Base-by-base conservation (phyloP, 2,797 vertebrate genomes). In the Chaenodraco wilsoni region DNA sequence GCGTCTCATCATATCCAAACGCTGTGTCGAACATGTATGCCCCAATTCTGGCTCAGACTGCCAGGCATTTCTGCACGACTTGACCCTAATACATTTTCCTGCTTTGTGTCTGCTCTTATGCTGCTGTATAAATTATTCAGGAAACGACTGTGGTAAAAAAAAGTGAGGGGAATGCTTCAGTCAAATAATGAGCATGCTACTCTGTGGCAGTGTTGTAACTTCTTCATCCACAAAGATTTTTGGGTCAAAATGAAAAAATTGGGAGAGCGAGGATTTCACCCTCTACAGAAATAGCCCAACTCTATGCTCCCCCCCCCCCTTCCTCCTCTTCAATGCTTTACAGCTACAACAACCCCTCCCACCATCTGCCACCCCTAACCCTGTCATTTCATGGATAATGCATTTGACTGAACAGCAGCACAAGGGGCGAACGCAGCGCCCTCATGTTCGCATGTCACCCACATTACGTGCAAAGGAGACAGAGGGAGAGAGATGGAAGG, bases 61-160 rank as follows among this genome's bases (percentile, higher is more conserved):
- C 56, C 3, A 74, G 74, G 79, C 64, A 40, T 83, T 88, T 92
- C 87, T 81, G 77, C 79, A 49, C 31, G 71, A 86, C 84, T 88
- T 91, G 89, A 92, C 89, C 88, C 81, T 83, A 88, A 92, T 92
- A 88, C 84, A 84, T 90, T 88, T 87, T 83, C 78, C 85, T 87
- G 84, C 88, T 84, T 87, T 86, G 82, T 87, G 83, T 84, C 82
- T 88, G 58, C 55, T 85, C 75, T 66, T 70, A 37, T 67, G 86
- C 80, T 63, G 74, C 72, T 68, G 70, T 77, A 76, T 90, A 76
- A 93, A 92, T 92, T 83, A 91, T 93, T 92, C 89, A 91, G 88
- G 81, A 86, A 89, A 87, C 81, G 83, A 91, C 90, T 87, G 88
- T 89, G 89, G 82, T 37, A 85, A 75, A 78, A 89, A 82, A 83